Conservation (phyloP, 2,113 vertebrate genomes). For the Cacatua alba region DNA sequence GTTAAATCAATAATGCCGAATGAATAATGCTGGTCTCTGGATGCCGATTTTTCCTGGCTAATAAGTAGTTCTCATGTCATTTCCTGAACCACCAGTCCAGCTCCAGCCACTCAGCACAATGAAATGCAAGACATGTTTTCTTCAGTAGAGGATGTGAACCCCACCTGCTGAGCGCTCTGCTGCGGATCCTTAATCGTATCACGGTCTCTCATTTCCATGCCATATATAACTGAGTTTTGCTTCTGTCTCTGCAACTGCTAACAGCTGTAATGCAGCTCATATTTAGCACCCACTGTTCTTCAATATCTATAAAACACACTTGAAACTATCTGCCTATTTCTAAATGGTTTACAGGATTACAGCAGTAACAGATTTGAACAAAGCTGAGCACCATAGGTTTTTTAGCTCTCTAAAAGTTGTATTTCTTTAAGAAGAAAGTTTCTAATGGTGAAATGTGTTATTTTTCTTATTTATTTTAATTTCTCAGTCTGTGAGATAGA, state of each 20-base stretch:
- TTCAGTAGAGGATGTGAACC: background rate
- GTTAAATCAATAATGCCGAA: background rate
- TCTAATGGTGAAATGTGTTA: accelerated
- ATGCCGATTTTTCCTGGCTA: constrained; percentile 9
- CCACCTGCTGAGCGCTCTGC: background rate
- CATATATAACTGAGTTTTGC: background rate
- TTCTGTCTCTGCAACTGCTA: background rate
- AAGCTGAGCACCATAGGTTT: background rate
- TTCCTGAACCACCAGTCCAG: background rate
- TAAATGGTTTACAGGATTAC: background rate
- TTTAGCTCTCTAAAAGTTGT: accelerated
- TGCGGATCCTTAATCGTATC: background rate
- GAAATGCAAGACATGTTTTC: background rate
- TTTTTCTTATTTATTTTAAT: background rate
- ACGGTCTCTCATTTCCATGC: background rate
- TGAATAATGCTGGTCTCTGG: background rate
- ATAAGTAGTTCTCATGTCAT: background rate
- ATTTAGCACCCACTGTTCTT: background rate
- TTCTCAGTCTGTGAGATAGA: background rate
- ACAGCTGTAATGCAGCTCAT: background rate
- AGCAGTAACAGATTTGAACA: background rate
- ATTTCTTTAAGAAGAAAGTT: background rate
- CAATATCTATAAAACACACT: background rate
- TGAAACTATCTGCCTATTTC: background rate
- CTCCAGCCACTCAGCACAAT: background rate